Evolutionary conservation across 1,140 invertebrate species (phyloP).

Genomic region (Panagrolaimus sp.): DNA sequence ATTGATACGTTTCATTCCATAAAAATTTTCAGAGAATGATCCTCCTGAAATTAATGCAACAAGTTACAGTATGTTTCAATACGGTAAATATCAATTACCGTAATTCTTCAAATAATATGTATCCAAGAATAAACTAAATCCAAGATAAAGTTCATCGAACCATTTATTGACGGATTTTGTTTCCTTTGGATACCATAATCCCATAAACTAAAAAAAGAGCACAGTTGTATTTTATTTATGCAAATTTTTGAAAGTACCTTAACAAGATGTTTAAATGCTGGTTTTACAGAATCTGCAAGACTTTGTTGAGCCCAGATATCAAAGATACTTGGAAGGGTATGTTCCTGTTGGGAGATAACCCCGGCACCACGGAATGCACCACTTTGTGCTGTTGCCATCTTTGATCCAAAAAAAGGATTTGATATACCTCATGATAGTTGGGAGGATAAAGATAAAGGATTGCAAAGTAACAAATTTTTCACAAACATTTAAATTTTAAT

Average conservation of each 20-base stretch:
- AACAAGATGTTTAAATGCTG: conserved; percentile 31
- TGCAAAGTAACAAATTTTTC: too few species aligned
- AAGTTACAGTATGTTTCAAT: not conserved
- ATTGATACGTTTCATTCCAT: conserved; percentile 49
- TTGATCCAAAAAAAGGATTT: too few species aligned
- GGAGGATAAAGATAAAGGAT: too few species aligned
- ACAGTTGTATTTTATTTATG: not conserved
- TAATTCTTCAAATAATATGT: conserved; percentile 52
- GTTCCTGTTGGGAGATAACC: not conserved
- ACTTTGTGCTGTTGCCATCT: not conserved
- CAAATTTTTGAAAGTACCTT: conserved; percentile 23
- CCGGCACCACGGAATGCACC: conserved; percentile 12
- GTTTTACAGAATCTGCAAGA: conserved; percentile 36
- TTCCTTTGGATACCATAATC: conserved; percentile 19
- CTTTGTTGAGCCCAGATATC: conserved; percentile 43
- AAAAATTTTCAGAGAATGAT: conserved; percentile 58
- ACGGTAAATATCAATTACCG: conserved; percentile 37
- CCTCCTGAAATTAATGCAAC: conserved; percentile 36
- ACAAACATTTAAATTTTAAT: too few species aligned
- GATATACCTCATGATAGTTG: too few species aligned
- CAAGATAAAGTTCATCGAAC: conserved; percentile 50
- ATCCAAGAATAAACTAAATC: conserved; percentile 44
- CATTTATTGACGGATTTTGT: conserved; percentile 19
- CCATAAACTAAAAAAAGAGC: conserved; percentile 25
- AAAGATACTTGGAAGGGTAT: conserved; percentile 33